Evolutionary conservation across 2,797 vertebrate species (phyloP).

Genomic region (Tenualosa ilisha): DNA sequence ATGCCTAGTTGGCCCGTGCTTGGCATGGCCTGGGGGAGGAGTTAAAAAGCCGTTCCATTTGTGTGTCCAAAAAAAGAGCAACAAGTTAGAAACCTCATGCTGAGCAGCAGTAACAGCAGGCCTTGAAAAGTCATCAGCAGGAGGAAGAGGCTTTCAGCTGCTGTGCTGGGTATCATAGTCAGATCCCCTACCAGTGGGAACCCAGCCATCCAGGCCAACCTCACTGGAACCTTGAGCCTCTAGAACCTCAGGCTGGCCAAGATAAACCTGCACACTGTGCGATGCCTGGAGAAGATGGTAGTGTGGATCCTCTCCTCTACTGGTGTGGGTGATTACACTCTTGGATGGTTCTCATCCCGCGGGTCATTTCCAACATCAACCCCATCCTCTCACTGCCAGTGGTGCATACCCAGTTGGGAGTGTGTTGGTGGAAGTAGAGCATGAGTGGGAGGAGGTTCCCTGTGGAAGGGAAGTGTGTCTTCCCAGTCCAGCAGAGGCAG

Average conservation of each 20-base stretch:
- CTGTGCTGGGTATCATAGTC: conserved; percentile 32
- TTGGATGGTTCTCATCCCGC: background rate
- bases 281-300: background rate
- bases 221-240: background rate
- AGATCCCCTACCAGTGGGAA: conserved; percentile 35
- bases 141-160: conserved; percentile 3
- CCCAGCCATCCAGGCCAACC: background rate
- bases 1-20: background rate
- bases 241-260: background rate
- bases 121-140: conserved; percentile 40
- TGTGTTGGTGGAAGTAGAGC: background rate
- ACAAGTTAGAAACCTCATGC: conserved; percentile 22
- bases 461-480: background rate
- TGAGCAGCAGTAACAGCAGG: background rate
- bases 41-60: conserved; percentile 32
- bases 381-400: background rate
- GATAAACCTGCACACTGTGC: background rate
- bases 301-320: background rate
- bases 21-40: conserved; percentile 6
- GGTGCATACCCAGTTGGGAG: background rate
- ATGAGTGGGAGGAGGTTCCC: background rate
- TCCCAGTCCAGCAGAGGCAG: background rate
- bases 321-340: background rate
- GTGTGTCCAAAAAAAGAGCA: conserved; percentile 29
- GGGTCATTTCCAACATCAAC: background rate